Base-by-base conservation (phyloP, 2,797 vertebrate species). In the Hemitrygon akajei region DNA sequence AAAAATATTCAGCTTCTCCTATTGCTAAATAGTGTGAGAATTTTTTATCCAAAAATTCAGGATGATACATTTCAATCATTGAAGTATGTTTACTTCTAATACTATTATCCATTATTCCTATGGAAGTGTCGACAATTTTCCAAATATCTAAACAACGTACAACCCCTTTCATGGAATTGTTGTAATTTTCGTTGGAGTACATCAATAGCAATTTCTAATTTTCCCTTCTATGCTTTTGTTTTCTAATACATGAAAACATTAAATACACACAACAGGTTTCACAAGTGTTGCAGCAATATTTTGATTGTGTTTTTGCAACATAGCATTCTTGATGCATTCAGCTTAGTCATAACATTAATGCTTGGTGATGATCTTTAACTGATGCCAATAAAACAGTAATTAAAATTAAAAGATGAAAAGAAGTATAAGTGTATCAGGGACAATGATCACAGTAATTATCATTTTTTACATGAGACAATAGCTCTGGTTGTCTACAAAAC, bases 1-100 rank as follows among this genome's bases (percentile, higher is more conserved):
- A 75, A 92, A 75, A 92, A 66, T 58, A 89, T 89, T 91, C 89
- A 93, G 40, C 76, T 91, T 37, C 40, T 75, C 27, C 27, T 92
- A 93, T 75, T 93, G 71, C 27, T 30, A 93, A 76, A 93, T 93
- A 75, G 14, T 73, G 34, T 75, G 69, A 92, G 20, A 92, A 92
- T 37, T 47, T 27, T 75, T 56, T 76, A 25, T 30, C 56, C 71
- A 56, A 93, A 81, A 69, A 89, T 89, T 69, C 84, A 66, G 60
- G 56, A 60, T 73, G 30, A 16, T 27, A 56, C n/a, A 69, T 56
- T 76, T 76, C 25, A 93, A 76, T 93, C 47, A 47, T 93, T 56
- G n/a, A 89, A 40, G n/a, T 20, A 84, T 76, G 56, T 56, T 47
- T 16, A 25, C 5, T 30, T 93, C 37, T 58, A 56, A 27, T 18